Evolutionary conservation across 2,113 vertebrate genomes (phyloP).

Genomic region (Riparia riparia): DNA sequence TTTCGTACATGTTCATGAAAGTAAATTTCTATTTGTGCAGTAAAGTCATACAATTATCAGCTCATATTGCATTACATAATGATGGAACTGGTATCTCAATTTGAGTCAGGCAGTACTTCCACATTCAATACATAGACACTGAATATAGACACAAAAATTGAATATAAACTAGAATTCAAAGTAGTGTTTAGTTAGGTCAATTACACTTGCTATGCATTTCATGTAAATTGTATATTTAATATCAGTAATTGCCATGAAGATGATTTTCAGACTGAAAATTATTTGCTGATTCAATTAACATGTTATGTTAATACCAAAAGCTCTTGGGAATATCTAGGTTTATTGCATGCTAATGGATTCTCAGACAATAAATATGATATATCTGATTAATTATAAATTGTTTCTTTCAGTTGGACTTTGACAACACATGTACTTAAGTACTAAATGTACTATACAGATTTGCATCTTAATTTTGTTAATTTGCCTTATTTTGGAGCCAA

Average conservation of each 20-base stretch:
- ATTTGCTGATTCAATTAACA: constrained; percentile 29
- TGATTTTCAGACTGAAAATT: constrained; percentile 28
- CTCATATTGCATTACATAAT: background rate
- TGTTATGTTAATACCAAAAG: constrained; percentile 17
- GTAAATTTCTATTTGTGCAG: background rate
- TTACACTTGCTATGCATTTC: background rate
- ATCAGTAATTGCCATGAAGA: background rate
- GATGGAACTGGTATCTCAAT: background rate
- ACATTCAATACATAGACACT: background rate
- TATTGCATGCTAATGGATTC: constrained; percentile 14
- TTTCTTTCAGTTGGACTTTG: background rate
- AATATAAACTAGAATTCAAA: background rate
- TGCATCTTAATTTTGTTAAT: background rate
- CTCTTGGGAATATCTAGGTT: constrained; percentile 16
- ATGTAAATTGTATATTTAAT: background rate
- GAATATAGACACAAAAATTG: background rate
- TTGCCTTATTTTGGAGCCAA: background rate
- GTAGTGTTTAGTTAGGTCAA: background rate
- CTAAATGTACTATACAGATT: background rate
- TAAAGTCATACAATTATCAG: background rate
- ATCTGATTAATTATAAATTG: background rate
- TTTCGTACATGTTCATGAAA: background rate
- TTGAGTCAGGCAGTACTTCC: background rate
- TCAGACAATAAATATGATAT: background rate
- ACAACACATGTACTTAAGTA: background rate